Evolutionary conservation across 2,797 vertebrate genomes (phyloP), one percentile per base, ranked within the genome.

Genomic region (Dromococcyx pavoninus): DNA sequence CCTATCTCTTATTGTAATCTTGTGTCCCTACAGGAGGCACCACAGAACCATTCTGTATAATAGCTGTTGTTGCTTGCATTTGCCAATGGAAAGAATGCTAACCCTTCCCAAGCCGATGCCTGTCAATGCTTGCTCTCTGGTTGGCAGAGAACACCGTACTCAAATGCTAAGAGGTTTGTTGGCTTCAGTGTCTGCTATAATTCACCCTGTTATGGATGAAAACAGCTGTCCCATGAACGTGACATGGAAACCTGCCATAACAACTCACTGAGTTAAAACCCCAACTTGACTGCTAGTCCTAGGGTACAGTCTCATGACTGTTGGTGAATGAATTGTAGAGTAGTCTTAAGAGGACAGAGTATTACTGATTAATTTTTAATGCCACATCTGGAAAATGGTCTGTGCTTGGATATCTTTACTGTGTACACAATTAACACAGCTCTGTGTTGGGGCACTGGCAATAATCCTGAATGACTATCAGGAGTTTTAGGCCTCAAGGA

Each of bases 81-180:
- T 24, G 61, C 71, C 60, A 84, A 67, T 66, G 67, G 93, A 97
- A 96, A 39, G 91, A 90, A 93, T 95, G 93, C 95, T 96, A 97
- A 67, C 24, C 73, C 58, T 96, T 95, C 88, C 88, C 96, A 96
- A 96, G 92, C 93, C 95, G 96, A 58, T 85, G 95, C 84, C 94
- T 97, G 87, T 96, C 97, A 97, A 89, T 96, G 95, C 58, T 89
- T 97, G 76, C 91, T 97, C 96, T 94, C 97, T 95, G 74, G 92
- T 64, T 98, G 97, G 97, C 98, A 97, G 89, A 91, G 91, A 97
- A 93, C 83, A 95, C 95, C 91, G 95, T 97, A 93, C 97, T 98
- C 96, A 98, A 97, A 97, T 96, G 94, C 94, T 97, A 97, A 98
- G 96, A 98, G 97, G 76, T 97, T 98, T 98, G 92, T 93, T 98